phyloP scores from a whole-genome alignment of 1,140 invertebrate species.

The Chlorops oryzae region DNA sequence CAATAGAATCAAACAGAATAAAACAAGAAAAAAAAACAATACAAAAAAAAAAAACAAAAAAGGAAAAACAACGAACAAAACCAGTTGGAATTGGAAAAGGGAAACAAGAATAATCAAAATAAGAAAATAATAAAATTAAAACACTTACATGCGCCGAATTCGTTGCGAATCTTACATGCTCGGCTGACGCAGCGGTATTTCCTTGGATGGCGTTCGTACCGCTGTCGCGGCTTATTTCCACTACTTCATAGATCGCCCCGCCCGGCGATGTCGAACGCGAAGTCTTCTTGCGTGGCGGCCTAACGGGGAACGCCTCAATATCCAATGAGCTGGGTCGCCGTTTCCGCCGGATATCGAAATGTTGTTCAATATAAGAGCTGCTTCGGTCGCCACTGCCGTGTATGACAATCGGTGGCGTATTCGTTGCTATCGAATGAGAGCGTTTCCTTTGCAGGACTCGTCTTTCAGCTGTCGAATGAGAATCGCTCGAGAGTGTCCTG shows the following conservation, averaged over 20 bases:
- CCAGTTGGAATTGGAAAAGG: neutral
- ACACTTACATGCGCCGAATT: neutral
- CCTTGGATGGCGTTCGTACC: slow-evolving; percentile 5
- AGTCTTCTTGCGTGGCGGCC: slow-evolving; percentile 35
- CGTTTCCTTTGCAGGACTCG: too few species aligned
- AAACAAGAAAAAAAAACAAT: slow-evolving; percentile 2
- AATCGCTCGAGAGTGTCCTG: too few species aligned
- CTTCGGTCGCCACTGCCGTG: slow-evolving; percentile 23
- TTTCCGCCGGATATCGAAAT: too few species aligned
- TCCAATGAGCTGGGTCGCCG: too few species aligned
- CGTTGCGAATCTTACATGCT: slow-evolving; percentile 13
- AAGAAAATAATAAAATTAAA: neutral
- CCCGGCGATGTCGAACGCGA: slow-evolving; percentile 41
- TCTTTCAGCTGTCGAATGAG: too few species aligned
- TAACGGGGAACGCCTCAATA: slow-evolving; percentile 34
- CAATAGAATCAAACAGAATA: slow-evolving; percentile 3
- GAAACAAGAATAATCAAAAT: neutral
- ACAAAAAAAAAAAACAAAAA: slow-evolving; percentile 1
- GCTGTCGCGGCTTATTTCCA: neutral
- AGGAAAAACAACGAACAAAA: neutral
- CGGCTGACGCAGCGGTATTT: neutral
- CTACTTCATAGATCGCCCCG: slow-evolving; percentile 13
- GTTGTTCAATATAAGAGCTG: too few species aligned
- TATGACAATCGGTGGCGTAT: slow-evolving; percentile 36
- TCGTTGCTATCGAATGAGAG: slow-evolving; percentile 35